phyloP scores from a whole-genome alignment of 2,113 vertebrate genomes.

The Pongo abelii region DNA sequence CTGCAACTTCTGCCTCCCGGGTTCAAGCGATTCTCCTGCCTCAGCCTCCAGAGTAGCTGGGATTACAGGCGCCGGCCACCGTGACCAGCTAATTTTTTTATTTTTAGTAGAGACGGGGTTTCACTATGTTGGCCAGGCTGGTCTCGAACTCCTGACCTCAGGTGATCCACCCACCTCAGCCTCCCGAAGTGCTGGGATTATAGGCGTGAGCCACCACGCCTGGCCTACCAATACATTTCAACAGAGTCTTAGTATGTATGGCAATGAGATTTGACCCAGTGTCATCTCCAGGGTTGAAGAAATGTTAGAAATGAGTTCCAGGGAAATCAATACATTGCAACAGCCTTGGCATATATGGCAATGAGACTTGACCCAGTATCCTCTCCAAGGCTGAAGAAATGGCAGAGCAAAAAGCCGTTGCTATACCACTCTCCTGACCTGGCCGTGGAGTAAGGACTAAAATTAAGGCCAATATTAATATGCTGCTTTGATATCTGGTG shows the following conservation, averaged over 20 bases:
- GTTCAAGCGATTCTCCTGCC: too few relatives aligned
- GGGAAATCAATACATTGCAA: background rate
- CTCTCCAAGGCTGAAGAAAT: background rate
- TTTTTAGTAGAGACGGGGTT: too few relatives aligned
- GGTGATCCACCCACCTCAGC: too few relatives aligned
- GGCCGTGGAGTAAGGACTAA: background rate
- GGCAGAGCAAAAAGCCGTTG: background rate
- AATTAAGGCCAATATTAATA: accelerated
- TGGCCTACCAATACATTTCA: background rate
- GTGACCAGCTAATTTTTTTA: too few relatives aligned
- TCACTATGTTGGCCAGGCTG: too few relatives aligned
- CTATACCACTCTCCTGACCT: accelerated
- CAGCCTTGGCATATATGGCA: background rate
- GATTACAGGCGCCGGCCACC: too few relatives aligned
- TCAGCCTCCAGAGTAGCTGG: too few relatives aligned
- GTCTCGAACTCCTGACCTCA: too few relatives aligned
- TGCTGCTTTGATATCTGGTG: background rate
- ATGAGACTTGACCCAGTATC: background rate
- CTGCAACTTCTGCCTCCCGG: too few relatives aligned
- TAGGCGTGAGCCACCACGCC: too few relatives aligned
- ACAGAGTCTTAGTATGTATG: background rate
- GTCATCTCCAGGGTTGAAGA: background rate
- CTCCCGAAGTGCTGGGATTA: too few relatives aligned
- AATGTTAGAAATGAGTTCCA: background rate
- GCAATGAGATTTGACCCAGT: background rate